Evolutionary conservation across 2,113 vertebrate genomes (phyloP).

Genomic region (Hystrix brachyura): DNA sequence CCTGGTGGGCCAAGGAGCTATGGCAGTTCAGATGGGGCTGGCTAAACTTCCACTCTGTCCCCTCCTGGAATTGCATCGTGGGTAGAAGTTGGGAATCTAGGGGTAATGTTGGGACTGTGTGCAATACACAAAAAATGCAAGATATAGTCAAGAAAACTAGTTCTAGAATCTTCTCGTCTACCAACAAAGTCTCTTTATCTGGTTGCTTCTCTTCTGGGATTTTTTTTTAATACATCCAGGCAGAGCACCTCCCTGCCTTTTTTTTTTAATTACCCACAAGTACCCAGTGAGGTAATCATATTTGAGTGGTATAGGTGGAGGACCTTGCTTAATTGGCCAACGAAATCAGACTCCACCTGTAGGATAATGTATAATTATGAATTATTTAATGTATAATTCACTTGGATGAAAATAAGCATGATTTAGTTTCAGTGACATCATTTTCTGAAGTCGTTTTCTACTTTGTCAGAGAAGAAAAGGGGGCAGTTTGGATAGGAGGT

Average conservation of each 20-base stretch:
- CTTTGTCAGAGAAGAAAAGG: neutral
- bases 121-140: neutral
- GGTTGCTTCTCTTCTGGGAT: neutral
- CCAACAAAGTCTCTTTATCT: neutral
- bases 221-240: constrained; percentile 9
- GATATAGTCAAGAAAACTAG: neutral
- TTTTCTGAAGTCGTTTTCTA: constrained; percentile 38
- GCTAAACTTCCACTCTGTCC: neutral
- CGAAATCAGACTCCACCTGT: constrained; percentile 61
- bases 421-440: constrained; percentile 56
- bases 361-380: constrained; percentile 69
- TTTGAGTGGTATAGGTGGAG: constrained; percentile 54
- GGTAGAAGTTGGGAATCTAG: neutral
- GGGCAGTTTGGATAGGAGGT: neutral
- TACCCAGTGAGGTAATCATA: neutral
- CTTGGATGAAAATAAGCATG: constrained; percentile 36
- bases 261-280: neutral
- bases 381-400: constrained; percentile 43
- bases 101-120: neutral
- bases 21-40: neutral
- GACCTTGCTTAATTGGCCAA: constrained; percentile 63
- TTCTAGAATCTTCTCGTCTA: constrained; percentile 70
- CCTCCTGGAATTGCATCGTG: neutral
- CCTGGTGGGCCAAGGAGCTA: neutral
- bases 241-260: neutral